Evolutionary conservation across 2,113 vertebrate species (phyloP).

Genomic region (Oriolus oriolus): DNA sequence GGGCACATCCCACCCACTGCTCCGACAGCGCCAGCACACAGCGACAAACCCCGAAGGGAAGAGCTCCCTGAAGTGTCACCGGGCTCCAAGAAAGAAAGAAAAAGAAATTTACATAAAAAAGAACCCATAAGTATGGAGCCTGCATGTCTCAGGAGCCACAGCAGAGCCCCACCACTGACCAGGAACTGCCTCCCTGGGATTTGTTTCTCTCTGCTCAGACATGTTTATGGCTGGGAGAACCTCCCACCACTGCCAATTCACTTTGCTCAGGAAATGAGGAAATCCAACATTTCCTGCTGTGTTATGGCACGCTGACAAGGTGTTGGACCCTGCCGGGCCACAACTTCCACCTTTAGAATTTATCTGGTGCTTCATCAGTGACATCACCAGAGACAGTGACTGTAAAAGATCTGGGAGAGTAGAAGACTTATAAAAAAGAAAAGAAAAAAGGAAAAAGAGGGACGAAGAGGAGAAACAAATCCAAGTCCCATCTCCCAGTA

Average conservation of each 20-base stretch:
- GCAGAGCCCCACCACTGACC: not conserved
- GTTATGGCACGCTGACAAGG: not conserved
- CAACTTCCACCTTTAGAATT: not conserved
- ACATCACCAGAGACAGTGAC: not conserved
- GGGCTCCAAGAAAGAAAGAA: not conserved
- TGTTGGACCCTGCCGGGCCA: not conserved
- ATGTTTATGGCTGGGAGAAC: not conserved
- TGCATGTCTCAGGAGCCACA: not conserved
- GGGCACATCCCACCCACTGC: not conserved
- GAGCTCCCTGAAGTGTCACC: not conserved
- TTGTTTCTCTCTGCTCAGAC: not conserved
- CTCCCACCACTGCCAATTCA: not conserved
- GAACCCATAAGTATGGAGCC: not conserved
- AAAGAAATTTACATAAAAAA: no score
- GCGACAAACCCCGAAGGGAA: not conserved
- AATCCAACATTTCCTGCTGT: not conserved
- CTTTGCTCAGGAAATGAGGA: not conserved
- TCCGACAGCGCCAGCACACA: not conserved
- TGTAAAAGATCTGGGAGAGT: not conserved
- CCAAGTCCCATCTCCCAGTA: not conserved
- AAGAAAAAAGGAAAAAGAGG: no score
- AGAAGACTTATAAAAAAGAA: not conserved
- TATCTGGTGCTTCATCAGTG: not conserved
- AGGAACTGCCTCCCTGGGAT: not conserved
- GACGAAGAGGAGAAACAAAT: not conserved